Evolutionary conservation across 2,888 invertebrate genomes (phyloP).

Genomic region (Meteorus cinctellus): DNA sequence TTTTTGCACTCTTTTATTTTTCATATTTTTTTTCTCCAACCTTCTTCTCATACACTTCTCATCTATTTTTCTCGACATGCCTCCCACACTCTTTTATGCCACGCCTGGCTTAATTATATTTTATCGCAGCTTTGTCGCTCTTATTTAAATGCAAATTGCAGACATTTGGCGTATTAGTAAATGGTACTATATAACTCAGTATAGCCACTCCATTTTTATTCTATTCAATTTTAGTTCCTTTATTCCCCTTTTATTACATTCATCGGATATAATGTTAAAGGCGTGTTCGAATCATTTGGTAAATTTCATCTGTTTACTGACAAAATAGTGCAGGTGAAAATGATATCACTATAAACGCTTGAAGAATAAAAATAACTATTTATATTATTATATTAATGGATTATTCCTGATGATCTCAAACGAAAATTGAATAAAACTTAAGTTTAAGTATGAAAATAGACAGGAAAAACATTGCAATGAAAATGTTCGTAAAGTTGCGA

Average conservation of each 20-base stretch:
- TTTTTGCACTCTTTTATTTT: conserved; percentile 35
- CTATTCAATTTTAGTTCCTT: background rate
- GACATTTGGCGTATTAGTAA: conserved; percentile 51
- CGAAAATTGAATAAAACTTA: too few species aligned
- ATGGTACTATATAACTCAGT: conserved; percentile 47
- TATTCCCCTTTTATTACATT: background rate
- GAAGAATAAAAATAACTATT: too few species aligned
- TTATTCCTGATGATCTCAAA: too few species aligned
- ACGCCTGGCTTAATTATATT: conserved; percentile 66
- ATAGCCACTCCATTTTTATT: background rate
- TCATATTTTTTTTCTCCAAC: conserved; percentile 10
- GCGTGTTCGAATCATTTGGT: too few species aligned
- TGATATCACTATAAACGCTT: too few species aligned
- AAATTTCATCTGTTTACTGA: too few species aligned
- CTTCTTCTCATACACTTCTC: conserved; percentile 23
- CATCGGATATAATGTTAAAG: too few species aligned
- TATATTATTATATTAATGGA: too few species aligned
- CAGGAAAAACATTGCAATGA: too few species aligned
- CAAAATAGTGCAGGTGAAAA: too few species aligned
- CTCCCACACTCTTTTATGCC: conserved; percentile 43
- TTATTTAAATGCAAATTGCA: conserved; percentile 69
- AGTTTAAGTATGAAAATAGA: too few species aligned
- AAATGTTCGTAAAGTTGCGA: too few species aligned
- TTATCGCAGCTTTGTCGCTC: conserved; percentile 66
- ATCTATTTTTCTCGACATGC: conserved; percentile 37